Percentiles rank a stretch among this genome's conserved stretches.
Conservation (phyloP, 2,113 vertebrate species). For the Bungarus multicinctus region DNA sequence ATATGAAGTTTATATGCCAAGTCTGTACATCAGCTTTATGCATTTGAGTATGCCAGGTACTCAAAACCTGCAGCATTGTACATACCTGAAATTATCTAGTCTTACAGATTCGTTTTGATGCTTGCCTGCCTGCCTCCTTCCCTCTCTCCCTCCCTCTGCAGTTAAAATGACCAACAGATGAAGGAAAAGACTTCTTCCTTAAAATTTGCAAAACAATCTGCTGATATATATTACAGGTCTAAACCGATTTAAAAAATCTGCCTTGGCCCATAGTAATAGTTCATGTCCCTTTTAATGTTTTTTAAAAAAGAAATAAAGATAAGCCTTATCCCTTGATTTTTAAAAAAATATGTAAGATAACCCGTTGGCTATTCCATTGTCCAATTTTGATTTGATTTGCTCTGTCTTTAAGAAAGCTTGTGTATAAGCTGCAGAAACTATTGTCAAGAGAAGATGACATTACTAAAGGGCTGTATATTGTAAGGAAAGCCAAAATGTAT, state of each 20-base stretch:
- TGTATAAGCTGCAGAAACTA: conserved; percentile 40
- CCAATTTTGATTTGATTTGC: neutral
- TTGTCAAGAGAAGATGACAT: conserved; percentile 31
- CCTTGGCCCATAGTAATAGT: neutral
- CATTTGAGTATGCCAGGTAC: neutral
- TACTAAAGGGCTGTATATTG: conserved; percentile 3
- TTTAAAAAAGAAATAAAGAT: too few species aligned
- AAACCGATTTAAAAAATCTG: neutral
- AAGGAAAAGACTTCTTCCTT: neutral
- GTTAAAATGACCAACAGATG: neutral
- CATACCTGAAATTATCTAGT: neutral
- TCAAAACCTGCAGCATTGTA: neutral
- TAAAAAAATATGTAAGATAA: fast-evolving
- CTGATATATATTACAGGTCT: too few species aligned
- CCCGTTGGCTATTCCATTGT: fast-evolving
- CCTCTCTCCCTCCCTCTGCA: neutral
- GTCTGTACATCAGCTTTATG: neutral
- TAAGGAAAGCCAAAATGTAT: conserved; percentile 6
- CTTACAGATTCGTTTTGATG: neutral
- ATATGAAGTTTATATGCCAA: neutral
- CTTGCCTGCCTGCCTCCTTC: neutral
- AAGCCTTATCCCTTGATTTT: neutral
- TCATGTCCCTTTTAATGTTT: too few species aligned
- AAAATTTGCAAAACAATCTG: too few species aligned
- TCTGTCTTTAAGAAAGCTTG: conserved; percentile 1